Percentiles rank a stretch among this genome's conserved stretches.
Conservation (phyloP, 2,888 invertebrate species). For the Aphrophora alni region DNA sequence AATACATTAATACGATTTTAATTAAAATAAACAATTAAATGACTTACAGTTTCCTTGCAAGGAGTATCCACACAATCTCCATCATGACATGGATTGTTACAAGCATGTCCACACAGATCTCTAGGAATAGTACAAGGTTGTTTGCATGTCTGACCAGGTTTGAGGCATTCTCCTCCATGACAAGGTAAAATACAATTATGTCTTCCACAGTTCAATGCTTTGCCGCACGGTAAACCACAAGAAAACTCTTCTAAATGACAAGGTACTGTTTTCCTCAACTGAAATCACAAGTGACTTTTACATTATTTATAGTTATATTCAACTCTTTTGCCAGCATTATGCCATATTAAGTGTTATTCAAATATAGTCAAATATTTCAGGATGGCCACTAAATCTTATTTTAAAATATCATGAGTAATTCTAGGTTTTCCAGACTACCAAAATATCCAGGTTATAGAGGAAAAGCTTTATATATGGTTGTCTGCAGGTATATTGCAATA, state of each 20-base stretch:
- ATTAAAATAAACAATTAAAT: no score
- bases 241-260: slow-evolving; percentile 87
- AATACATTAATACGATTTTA: no score
- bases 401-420: no score
- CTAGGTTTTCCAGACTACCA: no score
- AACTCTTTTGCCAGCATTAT: no score
- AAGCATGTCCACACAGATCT: slow-evolving; percentile 81
- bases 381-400: no score
- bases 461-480: no score
- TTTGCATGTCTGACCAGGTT: slow-evolving; percentile 71
- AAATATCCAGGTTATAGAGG: no score
- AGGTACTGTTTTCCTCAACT: slow-evolving; percentile 86
- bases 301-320: not conserved
- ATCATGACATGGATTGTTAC: slow-evolving; percentile 83
- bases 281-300: slow-evolving; percentile 38
- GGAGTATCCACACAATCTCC: slow-evolving; percentile 72
- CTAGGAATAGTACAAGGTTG: slow-evolving; percentile 79
- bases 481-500: no score
- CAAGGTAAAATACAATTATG: slow-evolving; percentile 85
- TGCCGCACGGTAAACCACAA: slow-evolving; percentile 88
- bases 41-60: slow-evolving; percentile 57
- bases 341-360: no score
- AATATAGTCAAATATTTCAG: no score
- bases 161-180: slow-evolving; percentile 76
- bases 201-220: slow-evolving; percentile 77